Evolutionary conservation across 1,140 invertebrate genomes (phyloP).

Genomic region (Coboldia fuscipes): DNA sequence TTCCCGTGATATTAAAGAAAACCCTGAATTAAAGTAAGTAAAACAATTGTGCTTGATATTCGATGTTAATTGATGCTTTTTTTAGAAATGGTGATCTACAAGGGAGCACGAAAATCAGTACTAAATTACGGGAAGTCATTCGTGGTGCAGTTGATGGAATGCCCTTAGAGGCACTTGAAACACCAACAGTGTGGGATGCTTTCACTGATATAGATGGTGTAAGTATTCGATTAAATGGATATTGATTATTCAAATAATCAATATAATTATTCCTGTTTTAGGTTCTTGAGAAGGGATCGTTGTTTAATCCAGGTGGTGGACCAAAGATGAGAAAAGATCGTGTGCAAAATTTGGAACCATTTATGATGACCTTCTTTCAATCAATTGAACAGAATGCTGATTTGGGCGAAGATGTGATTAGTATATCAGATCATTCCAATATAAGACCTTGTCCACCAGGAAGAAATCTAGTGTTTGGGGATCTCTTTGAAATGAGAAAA

Average conservation of each 20-base stretch:
- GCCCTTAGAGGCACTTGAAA: constrained; percentile 2
- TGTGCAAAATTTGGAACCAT: constrained; percentile 5
- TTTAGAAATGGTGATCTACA: not conserved
- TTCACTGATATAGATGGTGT: no score
- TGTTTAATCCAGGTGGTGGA: not conserved
- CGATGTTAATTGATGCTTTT: not conserved
- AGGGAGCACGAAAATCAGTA: not conserved
- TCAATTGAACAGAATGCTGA: constrained; percentile 3
- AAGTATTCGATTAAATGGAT: no score
- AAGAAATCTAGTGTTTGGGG: constrained; percentile 1
- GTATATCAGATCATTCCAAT: not conserved
- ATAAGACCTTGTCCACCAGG: not conserved
- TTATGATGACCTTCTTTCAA: constrained; percentile 1
- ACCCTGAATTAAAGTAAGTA: not conserved
- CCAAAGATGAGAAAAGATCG: constrained; percentile 4
- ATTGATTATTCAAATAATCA: not conserved
- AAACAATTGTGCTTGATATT: not conserved
- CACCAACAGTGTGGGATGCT: constrained; percentile 4
- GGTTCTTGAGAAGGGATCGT: not conserved
- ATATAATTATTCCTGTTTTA: not conserved
- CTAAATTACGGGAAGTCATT: constrained; percentile 4
- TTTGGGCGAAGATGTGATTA: constrained; percentile 3
- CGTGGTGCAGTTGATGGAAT: constrained; percentile 1
- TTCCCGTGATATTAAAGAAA: not conserved
- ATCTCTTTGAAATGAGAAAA: constrained; percentile 1